Base-by-base conservation (phyloP, 2,113 vertebrate genomes). In the Saccopteryx leptura region DNA sequence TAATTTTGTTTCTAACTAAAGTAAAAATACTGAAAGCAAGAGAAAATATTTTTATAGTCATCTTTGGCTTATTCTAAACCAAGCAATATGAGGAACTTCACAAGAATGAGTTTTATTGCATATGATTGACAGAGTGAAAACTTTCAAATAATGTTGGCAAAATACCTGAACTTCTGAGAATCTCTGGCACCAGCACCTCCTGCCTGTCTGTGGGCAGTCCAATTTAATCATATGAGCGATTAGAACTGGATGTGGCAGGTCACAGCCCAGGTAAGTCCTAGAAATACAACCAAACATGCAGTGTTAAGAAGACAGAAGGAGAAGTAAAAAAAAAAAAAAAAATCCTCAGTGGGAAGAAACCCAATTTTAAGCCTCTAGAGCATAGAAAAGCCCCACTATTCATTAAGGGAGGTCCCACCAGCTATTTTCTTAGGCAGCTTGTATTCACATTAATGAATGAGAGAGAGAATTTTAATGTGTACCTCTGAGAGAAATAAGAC, bases 361-460 rank as follows among this genome's bases (percentile, higher is more conserved):
- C 96, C 94, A 98, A 97, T 98, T 98, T 98, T 98, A 97, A 98
- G 96, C 98, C 98, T 98, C 98, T 96, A 92, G 95, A 97, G 91
- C 71, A 82, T 80, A 87, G 97, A 96, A 95, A 97, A 98, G 93
- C 97, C 97, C 97, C 94, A 96, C 86, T 96, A 96, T 97, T 98
- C 98, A 98, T 97, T 97, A 97, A 98, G 56, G 90, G 96, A 98
- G 96, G 96, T 97, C 97, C 97, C 97, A 98, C 71, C 93, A 95
- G 95, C 84, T 97, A 94, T 93, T 97, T 79, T 97, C 93, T 97
- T 66, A 66, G 95, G 95, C 97, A 97, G 96, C 88, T 97, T 92
- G 94, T 88, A 78, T 90, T 98, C 86, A 86, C 69, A 82, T 84
- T 95, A 95, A 78, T 68, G 72, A 88, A 95, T 61, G 97, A 97